These are phyloP conservation scores for Semnornis frantzii DNA, from an alignment of 2,113 vertebrate species.

Conservation along the genomic window DNA sequence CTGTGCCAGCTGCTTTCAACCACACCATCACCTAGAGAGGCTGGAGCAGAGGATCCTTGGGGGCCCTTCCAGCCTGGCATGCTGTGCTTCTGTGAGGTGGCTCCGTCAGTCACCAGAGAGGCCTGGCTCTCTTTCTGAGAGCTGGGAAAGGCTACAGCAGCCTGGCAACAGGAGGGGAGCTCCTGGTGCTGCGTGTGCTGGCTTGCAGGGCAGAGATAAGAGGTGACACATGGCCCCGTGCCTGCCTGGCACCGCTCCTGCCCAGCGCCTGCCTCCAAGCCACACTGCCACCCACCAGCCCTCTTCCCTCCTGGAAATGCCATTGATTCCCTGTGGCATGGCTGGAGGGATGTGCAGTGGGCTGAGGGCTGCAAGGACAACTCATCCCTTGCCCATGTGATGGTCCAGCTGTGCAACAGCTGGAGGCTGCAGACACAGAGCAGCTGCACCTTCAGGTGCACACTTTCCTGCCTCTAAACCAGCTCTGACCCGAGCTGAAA, in stretches of 20 bases:
- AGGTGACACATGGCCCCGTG: neutral
- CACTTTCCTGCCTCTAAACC: fast-evolving
- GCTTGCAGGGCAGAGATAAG: neutral
- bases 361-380: neutral
- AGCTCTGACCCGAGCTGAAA: neutral
- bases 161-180: neutral
- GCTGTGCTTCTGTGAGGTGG: neutral
- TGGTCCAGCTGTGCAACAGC: neutral
- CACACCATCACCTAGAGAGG: too few relatives aligned
- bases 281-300: neutral
- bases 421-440: neutral
- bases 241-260: neutral
- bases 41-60: too few relatives aligned
- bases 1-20: too few relatives aligned
- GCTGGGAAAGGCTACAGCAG: neutral
- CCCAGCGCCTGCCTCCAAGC: neutral
- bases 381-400: neutral
- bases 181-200: neutral
- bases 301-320: neutral
- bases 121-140: neutral
- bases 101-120: fast-evolving
- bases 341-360: fast-evolving
- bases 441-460: too few relatives aligned
- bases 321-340: fast-evolving
- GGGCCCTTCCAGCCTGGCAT: too few relatives aligned